Base-by-base conservation (phyloP, 2,888 invertebrate species). In the Agrotis exclamationis region DNA sequence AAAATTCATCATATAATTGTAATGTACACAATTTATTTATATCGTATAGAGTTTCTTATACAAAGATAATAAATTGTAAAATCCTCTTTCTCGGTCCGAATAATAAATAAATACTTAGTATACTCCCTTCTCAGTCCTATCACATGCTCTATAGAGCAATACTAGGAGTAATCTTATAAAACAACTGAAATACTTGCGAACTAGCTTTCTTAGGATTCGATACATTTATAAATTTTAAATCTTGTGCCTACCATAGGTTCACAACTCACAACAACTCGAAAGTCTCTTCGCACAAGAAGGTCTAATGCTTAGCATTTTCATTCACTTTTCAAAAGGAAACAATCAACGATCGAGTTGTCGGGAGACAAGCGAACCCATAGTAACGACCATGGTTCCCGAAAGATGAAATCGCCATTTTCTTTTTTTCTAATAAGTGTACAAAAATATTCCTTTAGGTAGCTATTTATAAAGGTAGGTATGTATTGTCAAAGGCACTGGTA, bases 31-130 rank as follows among this genome's bases (percentile, higher is more conserved):
- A 96, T 96, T 96, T 96, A 96, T 96, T 96, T 79, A 93, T 95
- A 96, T 95, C 96, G 95, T 94, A 95, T 94, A 93, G 93, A 88
- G 89, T 94, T 92, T 94, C 93, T 95, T 94, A 95, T 96, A 96
- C 96, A 96, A 96, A 96, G 95, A 93, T 95, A 94, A 95, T 95
- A 96, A 96, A 95, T 95, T 96, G 96, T 96, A 96, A 95, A 95
- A 93, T 94, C 94, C 93, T 93, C 92, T 90, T 93, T 94, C 91
- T 85, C 93, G 92, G 93, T 93, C 93, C 92, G 90, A 93, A 93
- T 92, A 95, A 95, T 95, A 95, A 96, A 96, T 96, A 96, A 96
- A 96, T 96, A 96, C 93, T 94, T 95, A 95, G 89, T 90, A 86
- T 89, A 87, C 88, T 89, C 89, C 90, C 92, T 75, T 76, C 20